Base-by-base conservation (phyloP, 2,888 invertebrate species). In the Stegophylla sp. region DNA sequence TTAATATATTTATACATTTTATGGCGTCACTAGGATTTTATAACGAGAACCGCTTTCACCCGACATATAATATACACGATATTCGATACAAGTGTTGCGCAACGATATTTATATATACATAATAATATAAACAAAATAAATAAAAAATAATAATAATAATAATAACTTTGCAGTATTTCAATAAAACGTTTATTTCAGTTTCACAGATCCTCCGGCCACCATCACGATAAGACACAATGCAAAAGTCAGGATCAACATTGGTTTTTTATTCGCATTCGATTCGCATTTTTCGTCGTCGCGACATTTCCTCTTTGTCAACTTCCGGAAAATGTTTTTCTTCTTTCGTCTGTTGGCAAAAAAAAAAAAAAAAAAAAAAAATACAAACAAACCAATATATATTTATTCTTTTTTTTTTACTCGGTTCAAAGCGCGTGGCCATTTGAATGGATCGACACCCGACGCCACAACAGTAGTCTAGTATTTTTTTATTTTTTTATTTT, bases 221-320 rank as follows among this genome's bases (percentile, higher is more conserved):
- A 41, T 64, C 34, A 17, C 10, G 74, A 74, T 74, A 63, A 63
- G 12, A 51, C 63, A 64, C 34, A 75, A 75, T 75, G 34, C 74
- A 75, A 64, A 75, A 75, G 74, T 75, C 51, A 75, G 74, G 63
- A 75, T 75, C 74, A 64, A 17, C 51, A 75, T 75, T 51, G 48
- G 63, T 75, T 64, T 75, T 74, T 51, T 75, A 64, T 75, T 75
- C 34, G 34, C 48, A 75, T 75, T 75, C 51, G 51, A 64, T 63
- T 75, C 63, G 7, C 34, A 64, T 75, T 75, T 75, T 63, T 75
- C 63, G 63, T 75, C 63, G 63, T 75, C 34, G 34, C 34, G 74
- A 75, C 51, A 12, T 63, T 63, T 74, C 63, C 63, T 75, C 74
- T 75, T 75, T 63, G 63, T 75, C 74, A 75, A 75, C 51, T 63